These are phyloP conservation scores for Oscarella lobularis DNA, from an alignment of 37 sponge, comb jelly and placozoan species.

Conservation along the genomic window DNA sequence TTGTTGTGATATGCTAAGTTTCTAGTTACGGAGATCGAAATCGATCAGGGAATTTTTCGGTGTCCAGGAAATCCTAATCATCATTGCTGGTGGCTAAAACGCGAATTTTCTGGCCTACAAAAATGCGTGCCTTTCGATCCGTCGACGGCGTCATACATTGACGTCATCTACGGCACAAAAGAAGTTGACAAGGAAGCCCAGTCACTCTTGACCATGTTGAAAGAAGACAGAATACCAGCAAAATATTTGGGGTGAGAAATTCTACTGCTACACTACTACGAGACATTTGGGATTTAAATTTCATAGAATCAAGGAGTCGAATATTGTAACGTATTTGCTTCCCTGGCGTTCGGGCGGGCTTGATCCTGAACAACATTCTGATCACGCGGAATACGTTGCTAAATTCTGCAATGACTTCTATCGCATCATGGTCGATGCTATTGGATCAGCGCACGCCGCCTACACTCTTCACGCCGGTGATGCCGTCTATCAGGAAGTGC, in stretches of 20 bases:
- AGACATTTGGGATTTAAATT: too few species aligned
- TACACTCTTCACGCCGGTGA: neutral
- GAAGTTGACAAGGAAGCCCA: conserved; percentile 28
- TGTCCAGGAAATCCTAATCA: conserved; percentile 28
- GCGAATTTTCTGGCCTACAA: conserved; percentile 17
- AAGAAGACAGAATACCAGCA: conserved; percentile 31
- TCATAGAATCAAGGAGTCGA: conserved; percentile 1
- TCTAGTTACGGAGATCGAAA: conserved; percentile 40
- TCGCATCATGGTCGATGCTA: conserved; percentile 10
- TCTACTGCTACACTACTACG: neutral
- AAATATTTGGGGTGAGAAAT: conserved; percentile 28
- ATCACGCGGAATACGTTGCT: conserved; percentile 31
- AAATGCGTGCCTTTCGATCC: conserved; percentile 13
- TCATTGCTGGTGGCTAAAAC: conserved; percentile 36
- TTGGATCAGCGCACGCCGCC: conserved; percentile 9
- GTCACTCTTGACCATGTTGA: conserved; percentile 19
- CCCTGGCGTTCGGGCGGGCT: conserved; percentile 53
- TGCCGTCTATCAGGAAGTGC: conserved; percentile 39
- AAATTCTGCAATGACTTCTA: conserved; percentile 17
- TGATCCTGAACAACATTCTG: conserved; percentile 18
- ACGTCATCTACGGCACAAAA: conserved; percentile 9
- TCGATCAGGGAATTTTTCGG: conserved; percentile 39
- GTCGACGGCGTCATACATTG: conserved; percentile 16
- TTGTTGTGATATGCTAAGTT: neutral
- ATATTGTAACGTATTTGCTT: conserved; percentile 21